Evolutionary conservation across 2,888 invertebrate species (phyloP).

Genomic region (Adelognathus sp.): DNA sequence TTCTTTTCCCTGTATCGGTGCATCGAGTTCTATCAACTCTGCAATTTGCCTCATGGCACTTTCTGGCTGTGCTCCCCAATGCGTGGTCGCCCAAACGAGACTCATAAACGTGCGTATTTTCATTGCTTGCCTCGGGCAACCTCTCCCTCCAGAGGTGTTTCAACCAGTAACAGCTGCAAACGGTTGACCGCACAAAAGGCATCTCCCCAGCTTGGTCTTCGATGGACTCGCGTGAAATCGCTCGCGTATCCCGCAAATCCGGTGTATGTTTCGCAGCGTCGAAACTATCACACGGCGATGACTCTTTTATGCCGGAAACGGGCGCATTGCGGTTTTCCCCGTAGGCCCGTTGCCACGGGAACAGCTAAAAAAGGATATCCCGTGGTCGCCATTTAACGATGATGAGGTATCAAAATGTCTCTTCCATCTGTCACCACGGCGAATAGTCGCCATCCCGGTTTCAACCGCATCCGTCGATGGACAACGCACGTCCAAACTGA

Average conservation of each 20-base stretch:
- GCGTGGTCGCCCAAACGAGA: slow-evolving; percentile 9
- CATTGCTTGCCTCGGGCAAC: neutral
- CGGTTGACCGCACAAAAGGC: neutral
- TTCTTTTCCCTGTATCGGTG: no score
- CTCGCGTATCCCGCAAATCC: neutral
- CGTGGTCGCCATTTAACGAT: neutral
- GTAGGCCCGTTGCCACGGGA: neutral
- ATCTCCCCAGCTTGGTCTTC: slow-evolving; percentile 10
- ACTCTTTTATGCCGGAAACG: slow-evolving; percentile 1
- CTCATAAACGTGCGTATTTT: slow-evolving; percentile 13
- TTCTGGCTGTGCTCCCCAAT: neutral
- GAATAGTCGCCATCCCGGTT: neutral
- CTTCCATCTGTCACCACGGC: neutral
- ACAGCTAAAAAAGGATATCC: neutral
- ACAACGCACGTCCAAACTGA: neutral
- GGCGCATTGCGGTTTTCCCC: neutral
- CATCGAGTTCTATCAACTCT: no score
- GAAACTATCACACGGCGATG: neutral
- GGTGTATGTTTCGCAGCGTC: neutral
- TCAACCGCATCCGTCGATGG: neutral
- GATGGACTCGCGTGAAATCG: neutral
- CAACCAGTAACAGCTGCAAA: neutral
- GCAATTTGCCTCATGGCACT: no score
- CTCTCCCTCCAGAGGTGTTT: neutral
- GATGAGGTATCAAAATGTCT: neutral